phyloP scores from a whole-genome alignment of 2,888 invertebrate species.

The Leucophora obtusa region DNA sequence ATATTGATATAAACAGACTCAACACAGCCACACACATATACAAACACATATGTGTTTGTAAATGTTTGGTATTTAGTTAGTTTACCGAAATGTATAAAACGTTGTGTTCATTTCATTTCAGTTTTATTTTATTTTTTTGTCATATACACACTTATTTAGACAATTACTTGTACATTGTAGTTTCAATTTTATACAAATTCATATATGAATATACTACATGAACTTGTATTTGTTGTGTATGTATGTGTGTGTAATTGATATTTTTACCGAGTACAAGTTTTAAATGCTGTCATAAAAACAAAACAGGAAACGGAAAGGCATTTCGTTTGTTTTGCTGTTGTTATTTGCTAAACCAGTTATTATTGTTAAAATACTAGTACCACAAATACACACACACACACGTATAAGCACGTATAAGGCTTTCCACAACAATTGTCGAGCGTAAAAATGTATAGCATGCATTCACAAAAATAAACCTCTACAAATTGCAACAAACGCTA shows the following conservation, averaged over 20 bases:
- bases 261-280: slow-evolving; percentile 44
- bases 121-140: neutral
- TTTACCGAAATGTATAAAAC: neutral
- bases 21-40: neutral
- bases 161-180: slow-evolving; percentile 5
- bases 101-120: neutral
- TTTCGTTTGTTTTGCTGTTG: slow-evolving; percentile 53
- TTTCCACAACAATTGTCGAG: too few species aligned
- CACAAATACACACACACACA: slow-evolving; percentile 15
- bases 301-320: slow-evolving; percentile 66
- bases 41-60: slow-evolving; percentile 6
- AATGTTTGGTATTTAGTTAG: neutral
- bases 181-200: slow-evolving; percentile 19
- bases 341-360: slow-evolving; percentile 51
- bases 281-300: slow-evolving; percentile 64
- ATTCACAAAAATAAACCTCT: too few species aligned
- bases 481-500: too few species aligned
- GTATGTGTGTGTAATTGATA: slow-evolving; percentile 41
- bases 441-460: too few species aligned
- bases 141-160: slow-evolving; percentile 1
- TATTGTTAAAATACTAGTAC: slow-evolving; percentile 21
- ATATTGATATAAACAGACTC: slow-evolving; percentile 27
- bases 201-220: slow-evolving; percentile 3
- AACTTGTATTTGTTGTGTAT: slow-evolving; percentile 1
- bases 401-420: too few species aligned